Evolutionary conservation across 2,888 invertebrate species (phyloP).

Genomic region (Piscicola geometra): DNA sequence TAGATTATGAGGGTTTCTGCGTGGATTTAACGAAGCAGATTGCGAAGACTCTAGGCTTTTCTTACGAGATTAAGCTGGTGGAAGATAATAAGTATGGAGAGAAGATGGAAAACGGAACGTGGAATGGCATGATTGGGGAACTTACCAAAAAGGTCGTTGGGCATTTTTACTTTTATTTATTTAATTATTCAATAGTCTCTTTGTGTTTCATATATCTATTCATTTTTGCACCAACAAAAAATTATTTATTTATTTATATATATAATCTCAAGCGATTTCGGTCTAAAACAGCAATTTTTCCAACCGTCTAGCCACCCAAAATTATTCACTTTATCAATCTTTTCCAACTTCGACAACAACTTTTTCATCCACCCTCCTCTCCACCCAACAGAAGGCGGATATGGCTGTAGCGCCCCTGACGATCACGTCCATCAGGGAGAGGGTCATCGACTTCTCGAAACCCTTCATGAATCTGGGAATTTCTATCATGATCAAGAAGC

Average conservation of each 20-base stretch:
- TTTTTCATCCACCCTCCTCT: no score
- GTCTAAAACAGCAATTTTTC: not conserved
- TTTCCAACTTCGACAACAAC: no score
- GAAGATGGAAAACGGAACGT: slow-evolving; percentile 46
- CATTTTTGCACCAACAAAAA: no score
- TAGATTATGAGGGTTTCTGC: slow-evolving; percentile 65
- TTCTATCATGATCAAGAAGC: slow-evolving; percentile 88
- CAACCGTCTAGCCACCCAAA: no score
- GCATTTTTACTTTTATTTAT: no score
- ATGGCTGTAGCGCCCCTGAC: slow-evolving; percentile 90
- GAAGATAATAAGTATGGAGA: slow-evolving; percentile 44
- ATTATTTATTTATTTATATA: no score
- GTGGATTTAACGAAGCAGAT: slow-evolving; percentile 55
- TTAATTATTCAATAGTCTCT: no score
- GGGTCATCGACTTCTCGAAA: slow-evolving; percentile 92
- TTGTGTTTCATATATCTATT: no score
- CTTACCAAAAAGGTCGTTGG: slow-evolving; percentile 50
- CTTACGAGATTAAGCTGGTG: slow-evolving; percentile 48
- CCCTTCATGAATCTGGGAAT: slow-evolving; percentile 94
- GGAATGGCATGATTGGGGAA: slow-evolving; percentile 56
- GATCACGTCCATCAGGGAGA: slow-evolving; percentile 83
- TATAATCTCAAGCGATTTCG: not conserved
- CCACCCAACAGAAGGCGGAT: slow-evolving; percentile 69
- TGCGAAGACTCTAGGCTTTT: slow-evolving; percentile 52
- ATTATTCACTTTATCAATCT: no score